Base-by-base conservation (phyloP, 2,888 invertebrate species). In the Drosophila barbarae region DNA sequence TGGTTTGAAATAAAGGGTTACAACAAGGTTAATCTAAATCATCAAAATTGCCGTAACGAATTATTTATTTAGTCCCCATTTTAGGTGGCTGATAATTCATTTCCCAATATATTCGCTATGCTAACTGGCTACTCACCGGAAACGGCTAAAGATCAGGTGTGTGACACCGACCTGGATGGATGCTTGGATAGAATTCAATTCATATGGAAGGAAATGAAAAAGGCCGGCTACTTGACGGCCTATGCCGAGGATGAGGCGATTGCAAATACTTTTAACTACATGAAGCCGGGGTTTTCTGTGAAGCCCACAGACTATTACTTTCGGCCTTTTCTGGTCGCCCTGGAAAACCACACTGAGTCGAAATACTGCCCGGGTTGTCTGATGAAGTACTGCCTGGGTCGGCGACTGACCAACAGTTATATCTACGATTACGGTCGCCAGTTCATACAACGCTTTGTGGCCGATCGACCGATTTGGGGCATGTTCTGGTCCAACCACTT, bases 71-170 rank as follows among this genome's bases (percentile, higher is more conserved):
- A 23, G 1, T 13, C 6, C 2, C 12, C 2, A 10, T 53, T 41
- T 15, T 82, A 95, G 91, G 91, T 95, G 61, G 95, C 92, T 0
- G 96, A 96, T 78, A 96, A 97, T 80, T 96, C 96, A 0, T 95
- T 94, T 86, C 95, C 96, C 0, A 97, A 97, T 88, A 88, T 97
- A 55, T 93, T 96, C 90, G 95, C 96, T 0, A 91, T 94, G 52
- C 90, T 95, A 4, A 93, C 94, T 0, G 96, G 96, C 1, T 90
- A 92, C 69, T 91, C 88, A 44, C 86, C 88, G 15, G 76, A 86
- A 2, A 72, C 90, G 23, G 88, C 92, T n/a, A 90, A 91, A 56
- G 74, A 85, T 5, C 42, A 69, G 2, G 80, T 90, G 38, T 91
- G 91, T 64, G 87, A 90, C 36, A 91, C 91, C 13, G 86, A 88